Base-by-base conservation (phyloP, 2,797 vertebrate species). In the Channallabes apus region DNA sequence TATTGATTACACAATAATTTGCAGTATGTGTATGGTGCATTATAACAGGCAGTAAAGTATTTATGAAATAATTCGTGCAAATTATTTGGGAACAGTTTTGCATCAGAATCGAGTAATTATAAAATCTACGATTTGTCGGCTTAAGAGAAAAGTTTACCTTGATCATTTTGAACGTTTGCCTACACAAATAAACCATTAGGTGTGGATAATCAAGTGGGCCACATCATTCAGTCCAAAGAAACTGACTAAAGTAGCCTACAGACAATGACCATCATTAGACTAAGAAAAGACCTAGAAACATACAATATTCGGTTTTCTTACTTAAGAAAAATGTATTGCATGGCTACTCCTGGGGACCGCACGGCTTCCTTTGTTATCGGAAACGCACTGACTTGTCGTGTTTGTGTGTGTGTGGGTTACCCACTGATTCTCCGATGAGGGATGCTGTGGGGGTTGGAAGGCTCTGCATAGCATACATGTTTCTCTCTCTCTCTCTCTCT, bases 371-470 rank as follows among this genome's bases (percentile, higher is more conserved):
- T 80, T 80, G 79, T 80, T 67, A 67, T 80, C 61, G 62, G 79
- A 80, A 80, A 80, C 61, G 61, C 38, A 80, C 9, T 80, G 79
- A 80, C 79, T 80, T 46, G 0, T 75, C 46, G 46, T 20, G 51
- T 58, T 32, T 62, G 75, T n/a, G 76, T n/a, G 75, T 59, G 75
- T 64, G 77, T 62, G 78, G n/a, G 78, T 81, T 59, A 80, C 83
- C 54, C 76, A 85, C 83, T 51, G 77, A 85, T 71, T 58, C 54
- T 58, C 41, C 32, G 67, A 68, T 71, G 80, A 54, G 29, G 29
- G 72, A 75, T 62, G 82, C 61, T 77, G 80, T 80, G 84, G 78
- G 84, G 84, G 84, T 64, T 85, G 78, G 69, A 65, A 76, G 72
- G 67, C 68, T 73, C 56, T 82, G 81, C 56, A 73, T 73, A 62